phyloP scores from a whole-genome alignment of 1,140 invertebrate species.

The Drosophila neocordata region DNA sequence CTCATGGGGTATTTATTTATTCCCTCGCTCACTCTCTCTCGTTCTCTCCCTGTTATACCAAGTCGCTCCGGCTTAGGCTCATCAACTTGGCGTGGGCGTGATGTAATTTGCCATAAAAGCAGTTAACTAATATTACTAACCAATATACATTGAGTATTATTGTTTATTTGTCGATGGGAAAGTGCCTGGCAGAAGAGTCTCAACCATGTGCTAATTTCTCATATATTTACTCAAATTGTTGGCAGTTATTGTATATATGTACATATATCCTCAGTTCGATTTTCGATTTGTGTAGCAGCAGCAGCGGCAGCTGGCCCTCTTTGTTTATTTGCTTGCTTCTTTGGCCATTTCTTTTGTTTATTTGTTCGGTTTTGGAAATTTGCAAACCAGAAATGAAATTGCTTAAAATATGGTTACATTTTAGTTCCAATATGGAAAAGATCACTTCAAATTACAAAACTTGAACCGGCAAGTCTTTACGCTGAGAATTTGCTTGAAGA shows the following conservation, averaged over 20 bases:
- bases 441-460: too few species aligned
- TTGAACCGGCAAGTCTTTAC: too few species aligned
- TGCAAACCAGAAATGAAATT: constrained; percentile 7
- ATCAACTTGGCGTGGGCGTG: constrained; percentile 64
- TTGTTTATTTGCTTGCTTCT: constrained; percentile 19
- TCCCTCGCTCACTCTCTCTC: too few species aligned
- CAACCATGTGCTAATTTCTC: constrained; percentile 66
- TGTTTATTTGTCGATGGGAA: constrained; percentile 15
- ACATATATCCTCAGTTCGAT: constrained; percentile 7
- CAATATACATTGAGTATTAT: constrained; percentile 37
- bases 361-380: constrained; percentile 2
- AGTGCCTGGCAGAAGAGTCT: constrained; percentile 22
- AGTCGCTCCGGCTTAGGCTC: background rate
- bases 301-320: constrained; percentile 6
- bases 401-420: background rate
- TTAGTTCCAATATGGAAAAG: background rate
- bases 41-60: too few species aligned
- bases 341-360: background rate
- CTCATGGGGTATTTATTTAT: too few species aligned
- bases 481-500: too few species aligned
- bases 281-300: constrained; percentile 11
- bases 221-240: constrained; percentile 32
- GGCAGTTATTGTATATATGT: constrained; percentile 6
- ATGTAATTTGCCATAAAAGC: constrained; percentile 77
- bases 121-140: constrained; percentile 67